A percentile compares a stretch with the other conserved stretches of the same genome.
Conservation (phyloP, 2,888 invertebrate species). For the Falcaria lacertinaria region DNA sequence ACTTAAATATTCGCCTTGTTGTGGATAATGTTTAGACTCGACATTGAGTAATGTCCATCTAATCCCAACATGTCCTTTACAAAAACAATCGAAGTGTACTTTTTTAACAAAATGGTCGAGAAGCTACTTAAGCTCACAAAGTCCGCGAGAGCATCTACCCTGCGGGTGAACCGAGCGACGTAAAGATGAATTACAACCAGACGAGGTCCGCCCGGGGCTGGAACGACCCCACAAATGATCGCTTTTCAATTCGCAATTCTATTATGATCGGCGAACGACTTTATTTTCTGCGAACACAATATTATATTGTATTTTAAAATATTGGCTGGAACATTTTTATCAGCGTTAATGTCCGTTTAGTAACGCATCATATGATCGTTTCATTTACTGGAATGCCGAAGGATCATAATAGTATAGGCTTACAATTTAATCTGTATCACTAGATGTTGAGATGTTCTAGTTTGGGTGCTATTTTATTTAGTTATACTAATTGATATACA, state of each 20-base stretch:
- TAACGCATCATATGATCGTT: no score
- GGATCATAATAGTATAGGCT: no score
- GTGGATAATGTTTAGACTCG: no score
- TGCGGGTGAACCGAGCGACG: slow-evolving; percentile 13
- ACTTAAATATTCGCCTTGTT: no score
- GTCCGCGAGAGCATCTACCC: slow-evolving; percentile 13
- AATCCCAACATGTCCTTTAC: neutral
- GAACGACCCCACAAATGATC: slow-evolving; percentile 29
- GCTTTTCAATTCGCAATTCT: slow-evolving; percentile 55
- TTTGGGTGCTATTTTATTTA: no score
- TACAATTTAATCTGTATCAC: no score
- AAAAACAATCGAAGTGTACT: slow-evolving; percentile 1
- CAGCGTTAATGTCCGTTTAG: slow-evolving; percentile 29
- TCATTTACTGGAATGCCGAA: no score
- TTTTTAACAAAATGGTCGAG: slow-evolving; percentile 12
- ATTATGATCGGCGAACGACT: slow-evolving; percentile 33
- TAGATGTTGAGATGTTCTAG: no score
- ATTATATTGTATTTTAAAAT: slow-evolving; percentile 35
- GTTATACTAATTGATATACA: no score
- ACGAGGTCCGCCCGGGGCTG: slow-evolving; percentile 28
- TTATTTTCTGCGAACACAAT: slow-evolving; percentile 29
- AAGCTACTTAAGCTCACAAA: slow-evolving; percentile 19
- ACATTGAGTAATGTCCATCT: neutral
- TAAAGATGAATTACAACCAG: slow-evolving; percentile 41
- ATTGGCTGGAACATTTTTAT: slow-evolving; percentile 37